Evolutionary conservation across 2,888 invertebrate species (phyloP), one percentile per base, ranked within the genome.

Genomic region (Apotomis capreana): DNA sequence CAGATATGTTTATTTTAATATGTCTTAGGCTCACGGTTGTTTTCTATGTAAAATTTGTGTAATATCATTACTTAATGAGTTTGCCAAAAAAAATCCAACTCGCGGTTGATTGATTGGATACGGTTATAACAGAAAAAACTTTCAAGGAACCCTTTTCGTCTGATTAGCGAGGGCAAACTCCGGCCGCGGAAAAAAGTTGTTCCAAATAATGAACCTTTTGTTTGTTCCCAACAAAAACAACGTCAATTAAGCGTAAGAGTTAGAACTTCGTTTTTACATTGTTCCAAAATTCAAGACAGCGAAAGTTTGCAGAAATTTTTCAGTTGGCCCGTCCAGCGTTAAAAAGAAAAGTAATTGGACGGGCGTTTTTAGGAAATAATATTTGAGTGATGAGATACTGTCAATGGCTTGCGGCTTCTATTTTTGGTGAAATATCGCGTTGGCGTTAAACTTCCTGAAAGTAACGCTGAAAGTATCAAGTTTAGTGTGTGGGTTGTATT

Each of bases 181-280:
- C 62, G 62, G 37, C 62, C 37, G 55, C 36, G 55, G 67, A 68
- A 72, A 68, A 68, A 72, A 68, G 63, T 72, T 72, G 68, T 63
- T 72, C 72, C 72, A 63, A 72, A 72, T 72, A 72, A 72, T 68
- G 72, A 72, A 72, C 68, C 72, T 72, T 68, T 72, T 72, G 68
- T 72, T 70, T 67, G 57, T 63, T 68, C 62, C 37, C 46, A 68
- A 72, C 72, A 72, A 72, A 72, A 72, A 72, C 72, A 72, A 72
- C 72, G 72, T 63, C 72, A 72, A 72, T 72, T 72, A 72, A 72
- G 62, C 72, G 68, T 68, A 68, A 72, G 72, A 72, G 72, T 68
- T 68, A 44, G 63, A 59, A 58, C 57, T 57, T 44, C 52, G 37
- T 68, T 72, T 70, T 72, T 68, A 68, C 68, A 72, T 72, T 72